phyloP scores from a whole-genome alignment of 2,113 vertebrate species.

The Oryzias woworae region DNA sequence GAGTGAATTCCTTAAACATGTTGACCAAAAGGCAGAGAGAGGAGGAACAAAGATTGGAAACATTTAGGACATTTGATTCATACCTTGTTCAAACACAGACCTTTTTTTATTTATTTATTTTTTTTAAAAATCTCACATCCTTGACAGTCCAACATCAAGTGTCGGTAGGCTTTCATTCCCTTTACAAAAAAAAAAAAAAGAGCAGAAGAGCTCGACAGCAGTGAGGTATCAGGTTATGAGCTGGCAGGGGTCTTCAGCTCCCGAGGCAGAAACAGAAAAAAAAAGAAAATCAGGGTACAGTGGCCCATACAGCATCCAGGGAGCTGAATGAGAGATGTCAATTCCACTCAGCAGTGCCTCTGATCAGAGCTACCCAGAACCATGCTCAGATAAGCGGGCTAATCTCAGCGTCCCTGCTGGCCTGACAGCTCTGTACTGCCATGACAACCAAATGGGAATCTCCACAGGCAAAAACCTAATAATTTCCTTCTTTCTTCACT shows the following conservation, averaged over 20 bases:
- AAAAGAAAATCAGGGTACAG: conserved; percentile 56
- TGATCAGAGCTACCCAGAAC: conserved; percentile 70
- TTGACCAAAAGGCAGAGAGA: conserved; percentile 12
- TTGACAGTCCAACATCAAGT: not conserved
- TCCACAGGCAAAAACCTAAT: conserved; percentile 69
- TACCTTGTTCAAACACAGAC: not conserved
- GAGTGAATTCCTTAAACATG: not conserved
- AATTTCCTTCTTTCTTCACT: conserved; percentile 61
- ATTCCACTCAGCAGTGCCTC: conserved; percentile 65
- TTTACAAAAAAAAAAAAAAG: conserved; percentile 25
- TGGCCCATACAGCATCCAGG: conserved; percentile 58
- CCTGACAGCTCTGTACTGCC: conserved; percentile 53
- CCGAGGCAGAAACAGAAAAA: conserved; percentile 55
- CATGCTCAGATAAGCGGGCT: conserved; percentile 62
- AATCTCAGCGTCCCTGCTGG: conserved; percentile 63
- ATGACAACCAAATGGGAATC: conserved; percentile 63
- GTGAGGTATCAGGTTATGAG: conserved; percentile 52
- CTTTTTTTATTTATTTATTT: not conserved
- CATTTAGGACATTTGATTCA: too few relatives aligned
- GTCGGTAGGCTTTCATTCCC: conserved; percentile 47
- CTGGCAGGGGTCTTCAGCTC: conserved; percentile 55
- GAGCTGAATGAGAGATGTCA: conserved; percentile 69
- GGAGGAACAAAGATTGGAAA: conserved; percentile 6
- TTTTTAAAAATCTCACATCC: not conserved
- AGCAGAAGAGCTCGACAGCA: conserved; percentile 26